phyloP scores from a whole-genome alignment of 2,888 invertebrate genomes.

The Lepidochrysops patricia region DNA sequence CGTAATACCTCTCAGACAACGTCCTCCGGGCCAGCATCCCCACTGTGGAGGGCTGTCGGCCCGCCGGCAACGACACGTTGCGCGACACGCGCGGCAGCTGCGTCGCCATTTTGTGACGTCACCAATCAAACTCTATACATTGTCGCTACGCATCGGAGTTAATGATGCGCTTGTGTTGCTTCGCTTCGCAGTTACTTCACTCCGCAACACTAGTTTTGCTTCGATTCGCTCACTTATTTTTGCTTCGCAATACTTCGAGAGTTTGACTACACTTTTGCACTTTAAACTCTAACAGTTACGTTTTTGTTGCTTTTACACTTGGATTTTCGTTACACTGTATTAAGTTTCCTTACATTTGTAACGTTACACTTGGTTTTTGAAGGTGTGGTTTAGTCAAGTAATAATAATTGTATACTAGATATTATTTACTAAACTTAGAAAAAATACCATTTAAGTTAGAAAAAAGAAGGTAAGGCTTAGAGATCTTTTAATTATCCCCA shows the following conservation, averaged over 20 bases:
- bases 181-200: too few relatives aligned
- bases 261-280: not conserved
- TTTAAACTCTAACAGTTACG: not conserved
- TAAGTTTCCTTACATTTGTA: not conserved
- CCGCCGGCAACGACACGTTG: slow-evolving; percentile 65
- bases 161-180: not conserved
- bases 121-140: slow-evolving; percentile 11
- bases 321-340: not conserved
- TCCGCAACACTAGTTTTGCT: not conserved
- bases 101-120: slow-evolving; percentile 39
- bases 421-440: not conserved
- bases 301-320: not conserved
- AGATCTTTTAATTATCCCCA: too few relatives aligned
- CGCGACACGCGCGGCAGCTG: slow-evolving; percentile 57
- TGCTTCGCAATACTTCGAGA: not conserved
- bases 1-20: slow-evolving; percentile 59
- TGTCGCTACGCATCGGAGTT: not conserved
- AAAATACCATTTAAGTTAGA: not conserved
- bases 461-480: too few relatives aligned
- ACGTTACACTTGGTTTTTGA: not conserved
- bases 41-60: slow-evolving; percentile 58
- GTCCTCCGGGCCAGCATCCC: slow-evolving; percentile 54
- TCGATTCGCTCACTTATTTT: not conserved
- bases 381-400: not conserved
- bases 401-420: not conserved